Base-by-base conservation (phyloP, 2,113 vertebrate genomes). In the Petaurus breviceps region DNA sequence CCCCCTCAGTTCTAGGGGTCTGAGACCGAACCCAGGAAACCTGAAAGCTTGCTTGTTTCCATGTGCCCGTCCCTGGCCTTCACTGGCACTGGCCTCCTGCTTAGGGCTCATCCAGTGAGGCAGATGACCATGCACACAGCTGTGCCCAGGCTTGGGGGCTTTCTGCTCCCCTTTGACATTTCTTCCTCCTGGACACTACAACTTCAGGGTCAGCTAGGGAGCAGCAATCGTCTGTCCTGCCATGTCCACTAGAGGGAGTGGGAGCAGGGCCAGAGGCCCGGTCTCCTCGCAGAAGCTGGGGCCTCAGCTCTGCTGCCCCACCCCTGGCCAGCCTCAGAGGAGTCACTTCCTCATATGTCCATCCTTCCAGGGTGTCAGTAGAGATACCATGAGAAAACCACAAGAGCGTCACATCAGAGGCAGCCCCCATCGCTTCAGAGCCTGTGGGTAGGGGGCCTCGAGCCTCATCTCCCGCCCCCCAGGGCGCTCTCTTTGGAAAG, bases 71-170 rank as follows among this genome's bases (percentile, higher is more conserved):
- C 25, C 25, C 24, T 68, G 43, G 37, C 23, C 5, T 0, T 47
- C 46, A 4, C 91, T 16, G 52, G 95, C 91, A 53, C 94, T 94
- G 89, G 91, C 89, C 96, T 97, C 93, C 43, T 19, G 0, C 68
- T 68, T 77, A 92, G 92, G 12, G 95, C 31, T 61, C 28, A 28
- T 4, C 28, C 9, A n/a, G n/a, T 61, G 26, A 61, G 55, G 53
- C 11, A 54, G 23, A 54, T 23, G 53, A 54, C 3, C 52, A 7
- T 26, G 54, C 23, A 24, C 0, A 25, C 7, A 25, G 54, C 54
- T 55, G 25, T 55, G 0, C 54, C 54, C 54, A 9, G 31, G 57
- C 31, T 4, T 31, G 11, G 57, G 53, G 28, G 11, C 55, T 57
- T 28, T 6, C 55, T 26, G 55, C 57, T 61, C 3, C 28, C 11